These are phyloP conservation scores for Tinamus guttatus DNA, from an alignment of 2,113 vertebrate species.

Conservation along the genomic window DNA sequence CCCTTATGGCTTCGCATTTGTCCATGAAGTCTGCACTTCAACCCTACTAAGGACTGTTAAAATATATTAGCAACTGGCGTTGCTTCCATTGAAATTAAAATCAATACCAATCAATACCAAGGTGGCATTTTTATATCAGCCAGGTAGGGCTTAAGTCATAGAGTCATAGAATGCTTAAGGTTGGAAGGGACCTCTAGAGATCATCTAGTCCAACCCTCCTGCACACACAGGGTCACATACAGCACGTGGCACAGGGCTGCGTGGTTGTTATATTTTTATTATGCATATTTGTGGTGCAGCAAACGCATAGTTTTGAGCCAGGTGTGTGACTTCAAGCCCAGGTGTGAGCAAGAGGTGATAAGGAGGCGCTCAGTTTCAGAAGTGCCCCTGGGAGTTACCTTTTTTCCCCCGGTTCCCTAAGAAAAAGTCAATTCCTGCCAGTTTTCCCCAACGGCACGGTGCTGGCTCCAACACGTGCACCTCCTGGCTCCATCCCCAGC, in stretches of 20 bases:
- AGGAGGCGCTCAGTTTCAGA: not conserved
- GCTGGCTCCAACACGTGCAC: not conserved
- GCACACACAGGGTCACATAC: no score
- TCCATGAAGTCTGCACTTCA: not conserved
- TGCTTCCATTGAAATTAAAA: not conserved
- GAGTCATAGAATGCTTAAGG: no score
- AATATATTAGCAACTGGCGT: not conserved
- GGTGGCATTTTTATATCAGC: not conserved
- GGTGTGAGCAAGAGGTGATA: not conserved
- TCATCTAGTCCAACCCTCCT: no score
- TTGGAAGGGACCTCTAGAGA: no score
- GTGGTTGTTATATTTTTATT: not conserved
- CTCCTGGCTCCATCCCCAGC: not conserved
- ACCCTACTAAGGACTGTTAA: not conserved
- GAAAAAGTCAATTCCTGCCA: not conserved
- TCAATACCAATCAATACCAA: accelerated
- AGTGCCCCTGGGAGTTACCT: not conserved
- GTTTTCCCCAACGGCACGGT: not conserved
- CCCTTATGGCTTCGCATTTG: not conserved
- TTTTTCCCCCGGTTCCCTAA: not conserved
- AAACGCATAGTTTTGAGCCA: not conserved
- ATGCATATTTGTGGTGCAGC: not conserved
- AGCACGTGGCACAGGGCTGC: no score
- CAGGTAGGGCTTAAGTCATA: not conserved
- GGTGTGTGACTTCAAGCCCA: not conserved